Conservation (phyloP, 2,888 invertebrate genomes). For the Synergus itoensis region DNA sequence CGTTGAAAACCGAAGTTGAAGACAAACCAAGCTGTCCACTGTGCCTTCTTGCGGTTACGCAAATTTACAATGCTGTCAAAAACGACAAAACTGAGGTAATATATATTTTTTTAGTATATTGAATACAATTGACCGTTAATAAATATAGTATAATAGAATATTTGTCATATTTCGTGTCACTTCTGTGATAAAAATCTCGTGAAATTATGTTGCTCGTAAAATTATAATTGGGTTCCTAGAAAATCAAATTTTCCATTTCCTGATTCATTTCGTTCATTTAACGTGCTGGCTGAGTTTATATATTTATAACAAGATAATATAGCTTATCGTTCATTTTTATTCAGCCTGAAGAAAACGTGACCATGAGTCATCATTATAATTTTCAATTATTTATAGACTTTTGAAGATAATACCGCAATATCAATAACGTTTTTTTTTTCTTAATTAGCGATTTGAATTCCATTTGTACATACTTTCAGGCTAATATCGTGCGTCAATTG, state of each 20-base stretch:
- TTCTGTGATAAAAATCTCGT: background rate
- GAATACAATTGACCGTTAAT: no score
- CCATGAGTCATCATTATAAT: background rate
- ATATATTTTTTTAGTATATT: conserved; percentile 10
- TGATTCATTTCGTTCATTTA: background rate
- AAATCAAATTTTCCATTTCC: background rate
- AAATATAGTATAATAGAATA: no score
- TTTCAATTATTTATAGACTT: background rate
- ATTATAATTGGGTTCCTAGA: background rate
- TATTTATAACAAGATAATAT: background rate
- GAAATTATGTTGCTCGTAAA: background rate
- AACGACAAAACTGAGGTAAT: conserved; percentile 84
- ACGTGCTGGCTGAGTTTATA: background rate
- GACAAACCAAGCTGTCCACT: conserved; percentile 88
- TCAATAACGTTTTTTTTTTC: conserved; percentile 19
- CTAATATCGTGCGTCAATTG: conserved; percentile 84
- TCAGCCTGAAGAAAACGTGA: background rate
- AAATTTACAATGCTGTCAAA: conserved; percentile 86
- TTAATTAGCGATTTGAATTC: background rate
- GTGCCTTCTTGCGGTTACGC: conserved; percentile 89
- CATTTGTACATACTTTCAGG: conserved; percentile 78
- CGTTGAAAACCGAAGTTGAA: conserved; percentile 77
- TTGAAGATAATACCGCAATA: background rate
- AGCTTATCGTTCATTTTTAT: background rate
- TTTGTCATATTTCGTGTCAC: background rate